Evolutionary conservation across 2,113 vertebrate genomes (phyloP).

Genomic region (Polyodon spathula): DNA sequence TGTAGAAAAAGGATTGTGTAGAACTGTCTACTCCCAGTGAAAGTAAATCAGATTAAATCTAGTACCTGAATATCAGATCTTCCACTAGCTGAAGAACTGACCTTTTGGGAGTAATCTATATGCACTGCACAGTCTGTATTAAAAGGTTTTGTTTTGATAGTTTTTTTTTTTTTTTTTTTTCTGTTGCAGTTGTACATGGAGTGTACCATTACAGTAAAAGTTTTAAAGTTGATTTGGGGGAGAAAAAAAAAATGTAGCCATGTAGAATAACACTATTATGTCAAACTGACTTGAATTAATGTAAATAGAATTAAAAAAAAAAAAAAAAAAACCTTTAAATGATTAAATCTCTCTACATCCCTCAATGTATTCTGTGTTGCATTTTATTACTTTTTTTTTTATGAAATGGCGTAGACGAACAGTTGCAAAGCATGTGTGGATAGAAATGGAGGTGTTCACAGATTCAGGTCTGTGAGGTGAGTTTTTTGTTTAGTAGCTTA

Average conservation of each 20-base stretch:
- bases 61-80: slow-evolving; percentile 40
- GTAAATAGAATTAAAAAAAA: slow-evolving; percentile 70
- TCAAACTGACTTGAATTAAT: slow-evolving; percentile 59
- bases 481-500: too few species aligned
- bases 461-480: too few species aligned
- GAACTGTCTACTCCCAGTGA: slow-evolving; percentile 27
- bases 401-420: too few species aligned
- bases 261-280: slow-evolving; percentile 52
- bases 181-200: slow-evolving; percentile 30
- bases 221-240: slow-evolving; percentile 45
- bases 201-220: slow-evolving; percentile 48
- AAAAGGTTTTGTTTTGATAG: slow-evolving; percentile 35
- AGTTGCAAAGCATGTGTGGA: too few species aligned
- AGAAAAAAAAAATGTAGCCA: slow-evolving; percentile 54
- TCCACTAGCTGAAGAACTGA: slow-evolving; percentile 42
- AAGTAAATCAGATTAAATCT: slow-evolving; percentile 12
- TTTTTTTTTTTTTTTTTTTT: slow-evolving; percentile 16
- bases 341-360: slow-evolving; percentile 69
- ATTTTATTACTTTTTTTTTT: neutral
- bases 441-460: too few species aligned
- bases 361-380: slow-evolving; percentile 15
- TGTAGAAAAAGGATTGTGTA: slow-evolving; percentile 35
- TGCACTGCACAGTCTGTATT: slow-evolving; percentile 58
- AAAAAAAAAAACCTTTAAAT: slow-evolving; percentile 11
- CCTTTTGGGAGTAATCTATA: slow-evolving; percentile 57